Conservation (phyloP, 2,797 vertebrate genomes). For the Parauchenoglanis punctatus region DNA sequence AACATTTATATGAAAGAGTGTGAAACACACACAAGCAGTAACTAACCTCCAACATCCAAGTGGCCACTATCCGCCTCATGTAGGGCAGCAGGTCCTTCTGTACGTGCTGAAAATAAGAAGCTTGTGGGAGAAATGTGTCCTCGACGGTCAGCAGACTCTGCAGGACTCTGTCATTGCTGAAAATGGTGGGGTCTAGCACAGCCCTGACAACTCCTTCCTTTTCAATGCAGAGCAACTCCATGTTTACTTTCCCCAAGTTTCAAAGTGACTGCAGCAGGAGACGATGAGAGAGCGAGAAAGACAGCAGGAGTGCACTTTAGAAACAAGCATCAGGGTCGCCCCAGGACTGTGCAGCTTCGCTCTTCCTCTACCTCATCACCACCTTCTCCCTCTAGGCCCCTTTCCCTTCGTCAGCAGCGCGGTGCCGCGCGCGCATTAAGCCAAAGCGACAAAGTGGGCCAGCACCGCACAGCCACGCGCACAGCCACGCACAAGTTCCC, state of each 20-base stretch:
- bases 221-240: slow-evolving; percentile 82
- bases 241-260: slow-evolving; percentile 56
- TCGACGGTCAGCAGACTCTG: slow-evolving; percentile 89
- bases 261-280: slow-evolving; percentile 40
- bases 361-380: slow-evolving; percentile 24
- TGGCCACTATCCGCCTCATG: slow-evolving; percentile 93
- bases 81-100: slow-evolving; percentile 93
- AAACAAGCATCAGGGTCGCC: slow-evolving; percentile 6
- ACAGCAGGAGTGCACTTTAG: neutral
- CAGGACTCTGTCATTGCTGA: slow-evolving; percentile 87
- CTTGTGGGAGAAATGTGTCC: slow-evolving; percentile 88
- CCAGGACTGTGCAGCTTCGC: neutral
- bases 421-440: neutral
- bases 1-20: neutral
- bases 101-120: slow-evolving; percentile 90
- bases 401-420: neutral
- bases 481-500: neutral
- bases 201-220: slow-evolving; percentile 83
- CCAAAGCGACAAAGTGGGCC: neutral
- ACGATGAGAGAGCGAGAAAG: slow-evolving; percentile 29
- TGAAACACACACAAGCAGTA: neutral
- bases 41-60: slow-evolving; percentile 97
- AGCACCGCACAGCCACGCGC: slow-evolving; percentile 13
- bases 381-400: neutral
- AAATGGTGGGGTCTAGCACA: slow-evolving; percentile 84